These are phyloP conservation scores for Blera fallax DNA, from an alignment of 2,888 invertebrate species.

Conservation along the genomic window DNA sequence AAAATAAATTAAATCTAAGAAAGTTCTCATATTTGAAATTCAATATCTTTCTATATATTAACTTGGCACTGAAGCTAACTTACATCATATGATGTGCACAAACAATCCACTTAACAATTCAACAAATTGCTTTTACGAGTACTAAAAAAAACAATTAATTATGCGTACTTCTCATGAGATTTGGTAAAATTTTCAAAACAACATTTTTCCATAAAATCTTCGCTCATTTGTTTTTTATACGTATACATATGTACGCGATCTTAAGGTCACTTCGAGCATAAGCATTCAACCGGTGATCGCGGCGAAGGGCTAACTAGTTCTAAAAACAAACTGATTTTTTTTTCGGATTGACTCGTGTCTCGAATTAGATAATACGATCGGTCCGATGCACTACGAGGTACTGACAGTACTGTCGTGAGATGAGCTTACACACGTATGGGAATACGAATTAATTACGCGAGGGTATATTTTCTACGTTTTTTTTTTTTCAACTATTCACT, in stretches of 20 bases:
- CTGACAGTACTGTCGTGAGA: conserved; percentile 62
- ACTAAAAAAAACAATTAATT: background rate
- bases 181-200: background rate
- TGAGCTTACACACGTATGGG: conserved; percentile 70
- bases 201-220: background rate
- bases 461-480: conserved; percentile 49
- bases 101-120: background rate
- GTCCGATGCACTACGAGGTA: conserved; percentile 65
- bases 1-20: conserved; percentile 16
- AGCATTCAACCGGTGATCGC: conserved; percentile 27
- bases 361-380: conserved; percentile 44
- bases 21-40: conserved; percentile 53
- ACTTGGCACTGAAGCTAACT: conserved; percentile 35
- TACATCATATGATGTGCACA: background rate
- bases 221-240: background rate
- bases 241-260: conserved; percentile 20
- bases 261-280: conserved; percentile 38
- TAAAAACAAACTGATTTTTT: conserved; percentile 8
- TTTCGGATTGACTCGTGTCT: background rate
- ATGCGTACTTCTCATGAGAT: background rate
- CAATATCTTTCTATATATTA: conserved; percentile 12
- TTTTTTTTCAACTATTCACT: conserved; percentile 34
- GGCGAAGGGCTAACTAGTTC: conserved; percentile 36
- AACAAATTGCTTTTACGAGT: conserved; percentile 7
- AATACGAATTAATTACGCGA: conserved; percentile 67